phyloP scores from a whole-genome alignment of 1,140 invertebrate species.

The Drosophila lacertosa region DNA sequence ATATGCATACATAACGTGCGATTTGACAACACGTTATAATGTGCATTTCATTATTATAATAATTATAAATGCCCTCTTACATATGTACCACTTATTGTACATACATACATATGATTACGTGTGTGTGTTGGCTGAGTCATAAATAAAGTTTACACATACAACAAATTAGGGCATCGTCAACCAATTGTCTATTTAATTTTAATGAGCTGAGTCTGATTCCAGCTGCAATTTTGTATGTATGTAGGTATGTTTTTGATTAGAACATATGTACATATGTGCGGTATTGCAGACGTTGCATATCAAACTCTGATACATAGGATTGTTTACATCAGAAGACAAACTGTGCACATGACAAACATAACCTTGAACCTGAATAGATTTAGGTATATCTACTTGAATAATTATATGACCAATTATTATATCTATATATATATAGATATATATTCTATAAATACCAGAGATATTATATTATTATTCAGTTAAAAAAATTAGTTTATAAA shows the following conservation, averaged over 20 bases:
- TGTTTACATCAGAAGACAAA: not conserved
- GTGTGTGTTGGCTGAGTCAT: constrained; percentile 54
- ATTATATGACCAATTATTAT: no score
- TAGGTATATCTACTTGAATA: not conserved
- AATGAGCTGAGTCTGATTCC: constrained; percentile 72
- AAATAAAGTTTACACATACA: constrained; percentile 42
- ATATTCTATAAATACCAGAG: no score
- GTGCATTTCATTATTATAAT: constrained; percentile 72
- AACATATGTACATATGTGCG: constrained; percentile 4
- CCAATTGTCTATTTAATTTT: constrained; percentile 77
- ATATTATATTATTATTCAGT: no score
- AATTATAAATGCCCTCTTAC: constrained; percentile 19
- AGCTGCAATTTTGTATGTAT: constrained; percentile 17
- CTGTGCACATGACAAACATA: not conserved
- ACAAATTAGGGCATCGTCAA: constrained; percentile 71
- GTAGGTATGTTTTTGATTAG: constrained; percentile 40
- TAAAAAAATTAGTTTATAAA: no score
- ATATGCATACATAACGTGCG: constrained; percentile 40
- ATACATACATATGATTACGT: constrained; percentile 26
- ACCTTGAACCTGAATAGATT: constrained; percentile 27
- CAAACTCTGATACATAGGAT: not conserved
- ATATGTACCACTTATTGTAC: constrained; percentile 5
- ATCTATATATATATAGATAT: no score
- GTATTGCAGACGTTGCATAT: not conserved
- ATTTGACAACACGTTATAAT: constrained; percentile 74